These are phyloP conservation scores for Peromyscus eremicus DNA, from an alignment of 2,797 vertebrate species.

Conservation along the genomic window DNA sequence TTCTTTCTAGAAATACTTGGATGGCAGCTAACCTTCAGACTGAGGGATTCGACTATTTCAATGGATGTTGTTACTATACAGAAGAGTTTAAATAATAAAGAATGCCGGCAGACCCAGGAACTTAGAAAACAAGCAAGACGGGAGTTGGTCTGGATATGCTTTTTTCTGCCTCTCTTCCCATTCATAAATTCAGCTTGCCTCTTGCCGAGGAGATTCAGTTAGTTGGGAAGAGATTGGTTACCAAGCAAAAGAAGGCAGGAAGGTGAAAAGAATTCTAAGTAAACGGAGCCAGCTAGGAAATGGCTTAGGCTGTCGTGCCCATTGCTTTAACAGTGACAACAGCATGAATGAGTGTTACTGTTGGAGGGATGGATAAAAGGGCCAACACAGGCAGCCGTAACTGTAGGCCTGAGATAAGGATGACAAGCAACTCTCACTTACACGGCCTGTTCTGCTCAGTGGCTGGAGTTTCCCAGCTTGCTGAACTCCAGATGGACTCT, in stretches of 20 bases:
- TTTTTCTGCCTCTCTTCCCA: background rate
- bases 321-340: background rate
- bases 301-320: background rate
- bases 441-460: background rate
- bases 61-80: background rate
- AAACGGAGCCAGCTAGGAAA: constrained; percentile 5
- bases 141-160: background rate
- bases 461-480: background rate
- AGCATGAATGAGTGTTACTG: background rate
- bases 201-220: background rate
- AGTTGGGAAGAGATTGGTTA: background rate
- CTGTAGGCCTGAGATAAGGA: background rate
- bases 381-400: background rate
- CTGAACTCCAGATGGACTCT: background rate
- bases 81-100: constrained; percentile 39
- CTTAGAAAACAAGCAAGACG: constrained; percentile 27
- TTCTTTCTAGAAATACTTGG: constrained; percentile 55
- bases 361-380: background rate
- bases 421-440: background rate
- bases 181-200: background rate
- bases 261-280: background rate
- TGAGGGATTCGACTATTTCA: background rate
- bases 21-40: constrained; percentile 31
- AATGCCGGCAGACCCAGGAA: constrained; percentile 1
- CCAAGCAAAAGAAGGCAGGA: background rate